Percentiles rank a stretch among this genome's conserved stretches.
Evolutionary conservation across 2,797 vertebrate genomes (phyloP).

Genomic region (Acipenser transmontanus): DNA sequence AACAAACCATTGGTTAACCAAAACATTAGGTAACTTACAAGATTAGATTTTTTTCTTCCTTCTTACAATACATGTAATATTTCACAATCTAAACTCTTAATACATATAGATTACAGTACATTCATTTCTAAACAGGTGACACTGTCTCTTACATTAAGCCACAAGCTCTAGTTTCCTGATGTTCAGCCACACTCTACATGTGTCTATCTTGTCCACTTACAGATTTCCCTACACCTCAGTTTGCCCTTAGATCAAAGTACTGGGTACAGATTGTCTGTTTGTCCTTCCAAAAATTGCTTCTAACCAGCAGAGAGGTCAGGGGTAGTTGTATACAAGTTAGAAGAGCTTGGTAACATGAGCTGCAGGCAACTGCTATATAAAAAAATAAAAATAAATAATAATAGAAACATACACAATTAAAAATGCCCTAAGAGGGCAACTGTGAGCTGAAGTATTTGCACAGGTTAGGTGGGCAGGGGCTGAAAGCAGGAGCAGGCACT

Average conservation of each 20-base stretch:
- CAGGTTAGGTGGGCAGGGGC: too few species aligned
- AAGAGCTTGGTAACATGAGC: too few species aligned
- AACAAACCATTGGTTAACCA: conserved; percentile 47
- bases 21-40: conserved; percentile 41
- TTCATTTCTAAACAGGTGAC: conserved; percentile 48
- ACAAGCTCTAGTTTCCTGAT: conserved; percentile 44
- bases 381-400: too few species aligned
- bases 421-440: too few species aligned
- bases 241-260: too few species aligned
- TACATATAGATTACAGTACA: conserved; percentile 57
- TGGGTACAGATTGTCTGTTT: neutral
- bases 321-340: neutral
- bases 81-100: conserved; percentile 57
- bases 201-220: conserved; percentile 21
- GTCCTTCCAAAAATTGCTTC: too few species aligned
- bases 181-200: conserved; percentile 27
- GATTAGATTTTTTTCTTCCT: conserved; percentile 41
- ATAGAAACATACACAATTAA: too few species aligned
- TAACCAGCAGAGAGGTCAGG: neutral
- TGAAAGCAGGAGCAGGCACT: too few species aligned
- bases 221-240: neutral
- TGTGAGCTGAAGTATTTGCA: too few species aligned
- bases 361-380: too few species aligned
- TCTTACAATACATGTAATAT: conserved; percentile 57
- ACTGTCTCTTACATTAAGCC: conserved; percentile 52